phyloP scores from a whole-genome alignment of 2,113 vertebrate genomes.

The Paradoxurus hermaphroditus region DNA sequence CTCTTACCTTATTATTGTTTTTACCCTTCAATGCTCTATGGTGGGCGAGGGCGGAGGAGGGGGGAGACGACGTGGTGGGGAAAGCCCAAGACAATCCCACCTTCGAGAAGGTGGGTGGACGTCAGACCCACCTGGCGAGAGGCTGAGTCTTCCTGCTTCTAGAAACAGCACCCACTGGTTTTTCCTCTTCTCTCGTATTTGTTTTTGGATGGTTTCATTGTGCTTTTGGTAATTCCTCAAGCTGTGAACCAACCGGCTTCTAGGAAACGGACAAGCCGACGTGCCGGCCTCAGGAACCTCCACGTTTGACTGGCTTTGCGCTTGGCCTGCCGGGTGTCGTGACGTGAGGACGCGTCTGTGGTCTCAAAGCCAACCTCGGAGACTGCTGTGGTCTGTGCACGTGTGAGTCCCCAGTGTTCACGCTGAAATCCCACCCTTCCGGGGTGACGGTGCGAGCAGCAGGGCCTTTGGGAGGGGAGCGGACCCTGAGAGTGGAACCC shows the following conservation, averaged over 20 bases:
- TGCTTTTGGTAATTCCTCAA: neutral
- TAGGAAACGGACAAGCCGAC: neutral
- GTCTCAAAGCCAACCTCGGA: neutral
- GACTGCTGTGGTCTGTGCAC: accelerated
- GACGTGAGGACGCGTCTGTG: accelerated
- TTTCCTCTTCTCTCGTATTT: neutral
- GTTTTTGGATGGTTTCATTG: neutral
- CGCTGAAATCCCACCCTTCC: too few relatives aligned
- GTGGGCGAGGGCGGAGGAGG: accelerated
- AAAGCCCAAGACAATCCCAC: too few relatives aligned
- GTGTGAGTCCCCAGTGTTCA: neutral
- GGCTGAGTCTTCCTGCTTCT: neutral
- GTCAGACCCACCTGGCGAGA: accelerated
- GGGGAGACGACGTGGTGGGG: accelerated
- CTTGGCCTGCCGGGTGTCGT: accelerated
- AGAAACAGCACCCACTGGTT: accelerated
- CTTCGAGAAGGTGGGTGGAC: neutral
- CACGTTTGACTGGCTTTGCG: accelerated
- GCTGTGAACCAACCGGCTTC: neutral
- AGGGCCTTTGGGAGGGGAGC: neutral
- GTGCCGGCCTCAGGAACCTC: accelerated
- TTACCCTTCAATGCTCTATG: neutral
- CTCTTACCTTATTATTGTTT: neutral
- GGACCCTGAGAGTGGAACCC: too few relatives aligned
- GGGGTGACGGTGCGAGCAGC: too few relatives aligned